Conservation (phyloP, 2,797 vertebrate species). For the Phrynocephalus guinanensis region DNA sequence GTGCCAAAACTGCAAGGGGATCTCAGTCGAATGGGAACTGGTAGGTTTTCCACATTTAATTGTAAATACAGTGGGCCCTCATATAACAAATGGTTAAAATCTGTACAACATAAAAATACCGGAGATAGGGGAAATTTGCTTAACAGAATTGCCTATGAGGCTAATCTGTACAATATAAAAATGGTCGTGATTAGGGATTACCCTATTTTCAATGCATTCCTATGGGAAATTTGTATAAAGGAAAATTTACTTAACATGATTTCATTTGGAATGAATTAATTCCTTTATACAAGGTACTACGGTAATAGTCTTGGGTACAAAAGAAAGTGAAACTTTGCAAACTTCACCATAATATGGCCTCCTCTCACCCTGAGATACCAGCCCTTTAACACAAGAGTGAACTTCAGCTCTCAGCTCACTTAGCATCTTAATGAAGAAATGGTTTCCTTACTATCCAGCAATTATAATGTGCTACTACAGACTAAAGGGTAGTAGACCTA, state of each 20-base stretch:
- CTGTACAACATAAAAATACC: too few relatives aligned
- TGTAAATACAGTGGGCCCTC: neutral
- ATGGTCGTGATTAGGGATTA: too few relatives aligned
- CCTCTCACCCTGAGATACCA: slow-evolving; percentile 35
- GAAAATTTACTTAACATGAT: too few relatives aligned
- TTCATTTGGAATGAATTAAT: too few relatives aligned
- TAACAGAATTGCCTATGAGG: too few relatives aligned
- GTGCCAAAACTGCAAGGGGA: neutral
- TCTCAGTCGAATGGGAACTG: neutral
- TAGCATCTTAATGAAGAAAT: slow-evolving; percentile 71
- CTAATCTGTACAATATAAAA: too few relatives aligned
- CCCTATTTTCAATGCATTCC: too few relatives aligned
- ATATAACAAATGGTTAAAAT: too few relatives aligned
- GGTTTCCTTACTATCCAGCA: slow-evolving; percentile 69
- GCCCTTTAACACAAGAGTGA: slow-evolving; percentile 58
- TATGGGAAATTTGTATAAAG: too few relatives aligned
- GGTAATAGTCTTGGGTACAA: neutral
- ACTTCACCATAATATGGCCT: neutral
- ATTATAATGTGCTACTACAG: slow-evolving; percentile 68
- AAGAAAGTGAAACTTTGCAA: neutral
- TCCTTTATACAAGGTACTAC: too few relatives aligned
- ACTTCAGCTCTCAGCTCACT: slow-evolving; percentile 59
- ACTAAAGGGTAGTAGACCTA: slow-evolving; percentile 67
- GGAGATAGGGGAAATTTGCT: too few relatives aligned
- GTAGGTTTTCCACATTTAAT: neutral